Evolutionary conservation across 1,140 invertebrate genomes (phyloP).

Genomic region (Mya arenaria): DNA sequence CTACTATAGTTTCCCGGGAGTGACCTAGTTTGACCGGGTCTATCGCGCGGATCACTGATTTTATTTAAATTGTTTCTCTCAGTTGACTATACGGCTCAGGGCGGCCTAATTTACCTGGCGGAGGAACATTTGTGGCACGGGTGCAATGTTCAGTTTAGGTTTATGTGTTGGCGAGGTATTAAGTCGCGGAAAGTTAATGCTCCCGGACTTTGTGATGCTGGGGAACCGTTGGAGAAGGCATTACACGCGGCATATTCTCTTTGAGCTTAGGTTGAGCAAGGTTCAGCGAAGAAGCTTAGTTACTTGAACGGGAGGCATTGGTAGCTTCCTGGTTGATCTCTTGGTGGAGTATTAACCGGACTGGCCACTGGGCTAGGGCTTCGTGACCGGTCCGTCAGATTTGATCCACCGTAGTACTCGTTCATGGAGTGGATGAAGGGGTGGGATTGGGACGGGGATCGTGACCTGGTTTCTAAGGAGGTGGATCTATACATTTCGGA

Average conservation of each 20-base stretch:
- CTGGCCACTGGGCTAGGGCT: constrained; percentile 79
- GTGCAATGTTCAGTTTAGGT: constrained; percentile 68
- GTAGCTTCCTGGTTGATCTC: constrained; percentile 83
- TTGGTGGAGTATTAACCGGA: constrained; percentile 92
- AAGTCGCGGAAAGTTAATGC: constrained; percentile 73
- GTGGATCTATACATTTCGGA: constrained; percentile 74
- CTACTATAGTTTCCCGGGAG: constrained; percentile 54
- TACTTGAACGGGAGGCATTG: constrained; percentile 63
- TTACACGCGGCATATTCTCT: constrained; percentile 72
- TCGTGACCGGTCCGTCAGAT: constrained; percentile 82
- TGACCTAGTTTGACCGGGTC: constrained; percentile 46
- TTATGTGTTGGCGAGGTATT: constrained; percentile 72
- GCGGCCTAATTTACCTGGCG: constrained; percentile 72
- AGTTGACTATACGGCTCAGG: constrained; percentile 77
- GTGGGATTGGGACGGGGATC: constrained; percentile 91
- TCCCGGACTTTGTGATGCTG: constrained; percentile 70
- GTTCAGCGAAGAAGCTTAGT: constrained; percentile 76
- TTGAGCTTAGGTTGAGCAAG: constrained; percentile 76
- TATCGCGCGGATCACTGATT: constrained; percentile 59
- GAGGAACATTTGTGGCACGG: constrained; percentile 64
- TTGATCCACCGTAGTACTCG: constrained; percentile 82
- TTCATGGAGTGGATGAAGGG: constrained; percentile 74
- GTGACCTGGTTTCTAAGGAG: constrained; percentile 84
- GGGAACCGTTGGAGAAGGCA: constrained; percentile 74
- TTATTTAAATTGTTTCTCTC: constrained; percentile 78